Evolutionary conservation across 2,888 invertebrate genomes (phyloP).

Genomic region (Gnatocerus cornutus): DNA sequence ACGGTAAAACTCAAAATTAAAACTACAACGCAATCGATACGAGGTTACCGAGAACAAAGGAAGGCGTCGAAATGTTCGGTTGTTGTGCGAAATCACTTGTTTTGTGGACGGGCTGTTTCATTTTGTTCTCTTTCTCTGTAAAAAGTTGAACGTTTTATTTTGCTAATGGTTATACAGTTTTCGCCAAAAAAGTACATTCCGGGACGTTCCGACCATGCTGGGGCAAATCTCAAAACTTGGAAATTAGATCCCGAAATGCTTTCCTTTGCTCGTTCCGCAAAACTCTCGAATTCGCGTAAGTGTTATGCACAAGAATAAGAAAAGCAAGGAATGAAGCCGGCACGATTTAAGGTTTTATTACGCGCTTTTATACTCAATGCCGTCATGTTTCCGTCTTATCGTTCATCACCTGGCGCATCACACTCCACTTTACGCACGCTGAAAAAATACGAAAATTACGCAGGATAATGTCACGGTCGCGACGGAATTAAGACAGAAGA

Average conservation of each 20-base stretch:
- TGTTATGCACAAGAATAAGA: conserved; percentile 42
- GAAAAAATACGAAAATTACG: conserved; percentile 28
- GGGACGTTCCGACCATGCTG: conserved; percentile 27
- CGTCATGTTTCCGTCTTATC: conserved; percentile 43
- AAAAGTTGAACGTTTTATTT: conserved; percentile 54
- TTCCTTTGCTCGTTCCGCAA: conserved; percentile 31
- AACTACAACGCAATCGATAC: conserved; percentile 56
- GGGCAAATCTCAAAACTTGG: conserved; percentile 45
- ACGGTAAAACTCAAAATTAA: conserved; percentile 51
- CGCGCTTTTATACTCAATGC: conserved; percentile 39
- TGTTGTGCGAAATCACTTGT: conserved; percentile 52
- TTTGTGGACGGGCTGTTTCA: conserved; percentile 49
- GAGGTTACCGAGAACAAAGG: conserved; percentile 48
- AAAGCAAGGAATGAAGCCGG: conserved; percentile 43
- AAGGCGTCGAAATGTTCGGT: conserved; percentile 48
- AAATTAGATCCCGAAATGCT: conserved; percentile 46
- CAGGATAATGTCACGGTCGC: conserved; percentile 28
- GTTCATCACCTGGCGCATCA: conserved; percentile 44
- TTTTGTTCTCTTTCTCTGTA: conserved; percentile 47
- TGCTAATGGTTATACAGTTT: conserved; percentile 52
- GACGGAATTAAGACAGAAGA: conserved; percentile 29
- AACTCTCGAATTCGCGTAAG: conserved; percentile 42
- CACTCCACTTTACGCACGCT: conserved; percentile 25
- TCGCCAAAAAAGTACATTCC: conserved; percentile 36
- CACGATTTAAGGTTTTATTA: conserved; percentile 45